Conservation (phyloP, 64 coral and sea anemone genomes). For the Stichodactyla mertensii region DNA sequence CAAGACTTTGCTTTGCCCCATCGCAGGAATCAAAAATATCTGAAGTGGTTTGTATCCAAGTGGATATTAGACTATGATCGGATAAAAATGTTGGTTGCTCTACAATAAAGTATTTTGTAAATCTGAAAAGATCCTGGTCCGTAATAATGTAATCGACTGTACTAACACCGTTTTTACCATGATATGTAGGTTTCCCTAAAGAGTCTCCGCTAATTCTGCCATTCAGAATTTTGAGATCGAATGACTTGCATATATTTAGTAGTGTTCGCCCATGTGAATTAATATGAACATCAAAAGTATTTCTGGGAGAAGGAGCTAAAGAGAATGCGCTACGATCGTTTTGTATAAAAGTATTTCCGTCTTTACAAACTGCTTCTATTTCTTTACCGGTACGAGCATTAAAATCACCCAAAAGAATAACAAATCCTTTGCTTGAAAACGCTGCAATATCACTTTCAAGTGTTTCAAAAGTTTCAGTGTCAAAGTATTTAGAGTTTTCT, state of each 20-base stretch:
- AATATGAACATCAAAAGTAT: constrained; percentile 28
- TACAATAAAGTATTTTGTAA: no score
- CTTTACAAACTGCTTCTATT: background rate
- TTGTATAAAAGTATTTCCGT: background rate
- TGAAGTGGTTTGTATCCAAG: no score
- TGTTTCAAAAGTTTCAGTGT: background rate
- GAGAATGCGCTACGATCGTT: background rate
- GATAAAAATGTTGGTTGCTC: no score
- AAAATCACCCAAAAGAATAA: background rate
- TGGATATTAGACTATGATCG: no score
- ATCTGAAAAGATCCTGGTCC: no score
- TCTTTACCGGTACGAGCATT: background rate
- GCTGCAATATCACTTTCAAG: constrained; percentile 5
- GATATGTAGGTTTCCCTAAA: no score
- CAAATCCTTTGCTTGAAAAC: background rate
- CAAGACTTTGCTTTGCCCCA: no score
- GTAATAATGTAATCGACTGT: no score
- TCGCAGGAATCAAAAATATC: no score
- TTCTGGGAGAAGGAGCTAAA: background rate
- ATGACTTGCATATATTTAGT: constrained; percentile 34
- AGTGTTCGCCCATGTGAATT: constrained; percentile 34
- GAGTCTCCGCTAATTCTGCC: no score
- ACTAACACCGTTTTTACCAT: no score
- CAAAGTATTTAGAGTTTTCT: constrained; percentile 13
- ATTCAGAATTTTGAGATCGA: no score